Percentiles rank a stretch among this genome's conserved stretches.
Evolutionary conservation across 2,888 invertebrate genomes (phyloP).

Genomic region (Leptinotarsa peninsularis): DNA sequence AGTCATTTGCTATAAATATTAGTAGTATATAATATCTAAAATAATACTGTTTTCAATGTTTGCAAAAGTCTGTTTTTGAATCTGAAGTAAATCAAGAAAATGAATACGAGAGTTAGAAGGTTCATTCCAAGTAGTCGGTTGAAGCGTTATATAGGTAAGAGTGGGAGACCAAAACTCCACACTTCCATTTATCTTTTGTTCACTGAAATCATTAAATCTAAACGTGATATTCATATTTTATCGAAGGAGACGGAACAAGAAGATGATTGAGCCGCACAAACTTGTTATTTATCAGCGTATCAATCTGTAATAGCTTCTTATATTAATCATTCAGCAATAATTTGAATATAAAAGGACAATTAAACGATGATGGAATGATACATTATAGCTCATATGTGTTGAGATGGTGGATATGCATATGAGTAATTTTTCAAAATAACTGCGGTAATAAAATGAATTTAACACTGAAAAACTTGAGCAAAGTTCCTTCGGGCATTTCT

Average conservation of each 20-base stretch:
- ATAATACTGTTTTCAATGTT: no score
- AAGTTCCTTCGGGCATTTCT: not conserved
- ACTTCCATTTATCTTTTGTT: conserved; percentile 16
- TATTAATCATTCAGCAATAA: conserved; percentile 38
- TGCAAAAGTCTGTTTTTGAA: no score
- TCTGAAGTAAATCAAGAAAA: no score
- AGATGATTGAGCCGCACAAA: conserved; percentile 33
- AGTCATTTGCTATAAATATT: no score
- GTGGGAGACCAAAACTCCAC: not conserved
- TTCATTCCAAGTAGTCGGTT: not conserved
- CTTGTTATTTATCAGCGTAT: conserved; percentile 35
- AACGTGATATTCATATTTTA: conserved; percentile 20
- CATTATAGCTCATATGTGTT: conserved; percentile 27
- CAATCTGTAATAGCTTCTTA: conserved; percentile 37
- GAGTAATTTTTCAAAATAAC: conserved; percentile 8
- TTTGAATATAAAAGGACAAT: conserved; percentile 43
- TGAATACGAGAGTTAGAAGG: not conserved
- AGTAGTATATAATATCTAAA: no score
- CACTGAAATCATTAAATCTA: conserved; percentile 18
- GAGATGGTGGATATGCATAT: conserved; percentile 13
- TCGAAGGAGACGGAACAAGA: conserved; percentile 24
- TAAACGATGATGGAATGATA: conserved; percentile 38
- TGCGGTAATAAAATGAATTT: not conserved
- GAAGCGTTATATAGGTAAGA: not conserved
- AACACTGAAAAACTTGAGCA: not conserved